phyloP scores from a whole-genome alignment of 2,113 vertebrate genomes.

The Callopanchax toddi region DNA sequence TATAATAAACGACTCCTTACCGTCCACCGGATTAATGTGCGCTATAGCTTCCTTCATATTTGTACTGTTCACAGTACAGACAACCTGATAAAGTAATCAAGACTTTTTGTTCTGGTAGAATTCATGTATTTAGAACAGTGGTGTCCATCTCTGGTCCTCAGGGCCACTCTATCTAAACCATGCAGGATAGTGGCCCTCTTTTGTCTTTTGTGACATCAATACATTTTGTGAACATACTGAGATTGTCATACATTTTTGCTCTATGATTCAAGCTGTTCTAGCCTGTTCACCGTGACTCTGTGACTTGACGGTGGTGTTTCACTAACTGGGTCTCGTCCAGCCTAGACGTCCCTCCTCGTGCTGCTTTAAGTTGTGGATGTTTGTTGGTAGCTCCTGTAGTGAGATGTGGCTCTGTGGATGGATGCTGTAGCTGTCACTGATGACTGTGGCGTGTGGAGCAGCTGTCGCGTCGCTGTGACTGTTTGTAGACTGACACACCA shows the following conservation, averaged over 20 bases:
- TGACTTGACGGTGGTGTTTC: constrained; percentile 5
- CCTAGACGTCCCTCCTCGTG: constrained; percentile 1
- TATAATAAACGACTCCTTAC: too few relatives aligned
- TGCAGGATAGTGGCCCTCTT: too few relatives aligned
- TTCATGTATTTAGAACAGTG: not conserved
- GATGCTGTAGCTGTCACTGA: not conserved
- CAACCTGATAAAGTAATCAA: not conserved
- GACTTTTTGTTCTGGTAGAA: not conserved
- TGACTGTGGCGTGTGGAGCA: constrained; percentile 5
- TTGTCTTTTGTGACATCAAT: too few relatives aligned
- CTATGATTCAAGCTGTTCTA: too few relatives aligned
- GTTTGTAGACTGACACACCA: constrained; percentile 60
- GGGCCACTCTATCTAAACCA: too few relatives aligned
- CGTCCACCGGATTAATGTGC: too few relatives aligned
- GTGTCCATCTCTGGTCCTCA: too few relatives aligned
- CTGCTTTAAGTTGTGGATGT: constrained; percentile 4
- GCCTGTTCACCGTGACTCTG: too few relatives aligned
- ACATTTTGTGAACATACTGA: too few relatives aligned
- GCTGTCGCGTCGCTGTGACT: constrained; percentile 30
- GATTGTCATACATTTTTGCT: too few relatives aligned
- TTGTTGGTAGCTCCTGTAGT: constrained; percentile 1
- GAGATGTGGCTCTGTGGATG: constrained; percentile 25
- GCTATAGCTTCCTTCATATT: not conserved
- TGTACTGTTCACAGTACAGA: not conserved
- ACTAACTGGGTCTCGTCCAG: not conserved